Percentiles rank a stretch among this genome's conserved stretches.
phyloP scores from a whole-genome alignment of 1,140 invertebrate species.

The Drosophila rufa region DNA sequence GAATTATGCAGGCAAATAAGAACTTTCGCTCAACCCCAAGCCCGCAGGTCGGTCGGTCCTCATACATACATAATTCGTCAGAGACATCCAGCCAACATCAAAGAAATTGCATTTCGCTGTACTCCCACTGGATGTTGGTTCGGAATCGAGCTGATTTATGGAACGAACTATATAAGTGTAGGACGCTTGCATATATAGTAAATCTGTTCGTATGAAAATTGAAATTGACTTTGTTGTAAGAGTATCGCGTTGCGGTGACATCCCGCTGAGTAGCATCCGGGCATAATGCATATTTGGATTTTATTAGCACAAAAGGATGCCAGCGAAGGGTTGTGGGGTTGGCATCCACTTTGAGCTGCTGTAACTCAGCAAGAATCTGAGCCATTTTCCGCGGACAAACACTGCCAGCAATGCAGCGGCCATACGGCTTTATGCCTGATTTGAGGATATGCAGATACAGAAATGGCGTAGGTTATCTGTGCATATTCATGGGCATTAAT shows the following conservation, averaged over 20 bases:
- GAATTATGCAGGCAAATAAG: slow-evolving; percentile 36
- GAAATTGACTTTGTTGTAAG: slow-evolving; percentile 39
- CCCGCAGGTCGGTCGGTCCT: not conserved
- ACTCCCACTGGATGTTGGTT: slow-evolving; percentile 32
- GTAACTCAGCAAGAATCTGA: slow-evolving; percentile 17
- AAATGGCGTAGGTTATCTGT: not conserved
- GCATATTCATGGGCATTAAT: slow-evolving; percentile 26
- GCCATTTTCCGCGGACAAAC: slow-evolving; percentile 25
- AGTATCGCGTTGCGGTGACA: slow-evolving; percentile 23
- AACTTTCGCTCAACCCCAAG: slow-evolving; percentile 28
- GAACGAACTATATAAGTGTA: slow-evolving; percentile 7
- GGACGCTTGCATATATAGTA: slow-evolving; percentile 33
- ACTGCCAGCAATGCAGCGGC: slow-evolving; percentile 30
- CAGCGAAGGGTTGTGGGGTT: slow-evolving; percentile 42
- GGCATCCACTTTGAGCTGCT: slow-evolving; percentile 49
- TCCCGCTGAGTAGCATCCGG: slow-evolving; percentile 40
- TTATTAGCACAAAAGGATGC: slow-evolving; percentile 55
- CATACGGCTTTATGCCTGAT: slow-evolving; percentile 26
- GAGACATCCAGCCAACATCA: slow-evolving; percentile 47
- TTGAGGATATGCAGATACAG: slow-evolving; percentile 16
- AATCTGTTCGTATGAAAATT: slow-evolving; percentile 58
- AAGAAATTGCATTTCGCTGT: slow-evolving; percentile 63
- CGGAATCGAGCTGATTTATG: slow-evolving; percentile 53
- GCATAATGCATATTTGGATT: slow-evolving; percentile 59
- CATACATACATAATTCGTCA: slow-evolving; percentile 46